phyloP scores from a whole-genome alignment of 2,113 vertebrate species.

The Glareola pratincola region DNA sequence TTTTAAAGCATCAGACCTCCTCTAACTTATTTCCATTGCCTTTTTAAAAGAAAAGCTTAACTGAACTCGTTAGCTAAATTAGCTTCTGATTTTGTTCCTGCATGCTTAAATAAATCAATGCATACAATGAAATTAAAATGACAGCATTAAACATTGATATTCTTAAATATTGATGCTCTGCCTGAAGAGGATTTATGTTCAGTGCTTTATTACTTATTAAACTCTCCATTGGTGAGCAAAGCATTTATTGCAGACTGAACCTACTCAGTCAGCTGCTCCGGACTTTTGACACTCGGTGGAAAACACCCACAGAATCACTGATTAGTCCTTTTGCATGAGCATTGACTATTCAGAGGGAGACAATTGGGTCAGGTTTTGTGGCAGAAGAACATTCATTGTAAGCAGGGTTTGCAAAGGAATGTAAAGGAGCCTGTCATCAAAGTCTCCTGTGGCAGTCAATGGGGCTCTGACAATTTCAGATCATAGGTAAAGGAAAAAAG shows the following conservation, averaged over 20 bases:
- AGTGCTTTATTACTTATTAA: not conserved
- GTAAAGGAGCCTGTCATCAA: not conserved
- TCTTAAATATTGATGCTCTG: conserved; percentile 29
- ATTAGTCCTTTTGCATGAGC: not conserved
- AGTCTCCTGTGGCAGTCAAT: not conserved
- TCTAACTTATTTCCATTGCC: not conserved
- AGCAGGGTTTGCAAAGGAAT: not conserved
- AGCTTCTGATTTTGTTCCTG: conserved; percentile 1
- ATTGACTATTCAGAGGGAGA: not conserved
- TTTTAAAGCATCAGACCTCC: not conserved
- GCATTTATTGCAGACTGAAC: not conserved
- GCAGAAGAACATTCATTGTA: not conserved
- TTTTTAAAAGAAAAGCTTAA: conserved; percentile 11
- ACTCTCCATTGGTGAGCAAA: not conserved
- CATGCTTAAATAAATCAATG: not conserved
- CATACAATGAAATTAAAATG: conserved; percentile 6
- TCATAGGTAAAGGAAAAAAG: not conserved
- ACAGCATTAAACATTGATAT: not conserved
- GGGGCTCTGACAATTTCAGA: not conserved
- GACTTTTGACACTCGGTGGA: not conserved
- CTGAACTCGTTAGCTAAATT: conserved; percentile 11
- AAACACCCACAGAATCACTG: not conserved
- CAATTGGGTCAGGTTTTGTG: not conserved
- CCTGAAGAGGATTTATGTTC: conserved; percentile 1
- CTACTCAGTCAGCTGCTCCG: not conserved